These are phyloP conservation scores for Athetis lepigone DNA, from an alignment of 2,888 invertebrate genomes.

Conservation along the genomic window DNA sequence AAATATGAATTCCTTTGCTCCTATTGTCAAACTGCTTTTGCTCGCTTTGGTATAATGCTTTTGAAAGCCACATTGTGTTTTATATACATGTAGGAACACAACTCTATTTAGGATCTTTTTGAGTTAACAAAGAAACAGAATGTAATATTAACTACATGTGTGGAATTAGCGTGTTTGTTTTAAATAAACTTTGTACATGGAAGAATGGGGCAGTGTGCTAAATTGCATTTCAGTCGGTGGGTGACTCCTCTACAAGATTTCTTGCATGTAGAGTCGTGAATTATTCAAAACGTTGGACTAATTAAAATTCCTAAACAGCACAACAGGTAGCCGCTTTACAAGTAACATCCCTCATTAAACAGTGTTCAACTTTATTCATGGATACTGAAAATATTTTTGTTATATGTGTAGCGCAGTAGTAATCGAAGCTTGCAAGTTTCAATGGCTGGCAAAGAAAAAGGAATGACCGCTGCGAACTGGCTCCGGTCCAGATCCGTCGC, in stretches of 20 bases:
- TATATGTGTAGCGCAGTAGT: constrained; percentile 52
- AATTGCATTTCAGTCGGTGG: constrained; percentile 25
- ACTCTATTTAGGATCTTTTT: constrained; percentile 55
- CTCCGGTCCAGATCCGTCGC: constrained; percentile 74
- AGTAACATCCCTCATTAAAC: constrained; percentile 3
- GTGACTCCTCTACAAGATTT: constrained; percentile 23
- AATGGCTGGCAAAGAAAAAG: constrained; percentile 70
- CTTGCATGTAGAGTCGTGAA: constrained; percentile 28
- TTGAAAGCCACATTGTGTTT: constrained; percentile 81
- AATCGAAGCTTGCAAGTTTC: constrained; percentile 71
- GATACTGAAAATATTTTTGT: constrained; percentile 5
- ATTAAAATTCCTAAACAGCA: constrained; percentile 37
- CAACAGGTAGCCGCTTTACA: constrained; percentile 26
- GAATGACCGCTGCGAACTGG: constrained; percentile 72
- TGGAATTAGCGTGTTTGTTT: constrained; percentile 48
- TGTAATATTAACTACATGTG: constrained; percentile 36
- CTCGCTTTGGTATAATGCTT: constrained; percentile 83
- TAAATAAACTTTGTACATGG: constrained; percentile 33
- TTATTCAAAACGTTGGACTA: constrained; percentile 35
- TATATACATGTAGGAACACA: constrained; percentile 66
- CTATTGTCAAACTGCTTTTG: constrained; percentile 87
- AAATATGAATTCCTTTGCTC: constrained; percentile 89
- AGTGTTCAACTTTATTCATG: neutral
- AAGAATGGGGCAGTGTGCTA: constrained; percentile 27
- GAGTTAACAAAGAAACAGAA: constrained; percentile 46